These are phyloP conservation scores for Candoia aspera DNA, from an alignment of 2,113 vertebrate genomes.

Conservation along the genomic window DNA sequence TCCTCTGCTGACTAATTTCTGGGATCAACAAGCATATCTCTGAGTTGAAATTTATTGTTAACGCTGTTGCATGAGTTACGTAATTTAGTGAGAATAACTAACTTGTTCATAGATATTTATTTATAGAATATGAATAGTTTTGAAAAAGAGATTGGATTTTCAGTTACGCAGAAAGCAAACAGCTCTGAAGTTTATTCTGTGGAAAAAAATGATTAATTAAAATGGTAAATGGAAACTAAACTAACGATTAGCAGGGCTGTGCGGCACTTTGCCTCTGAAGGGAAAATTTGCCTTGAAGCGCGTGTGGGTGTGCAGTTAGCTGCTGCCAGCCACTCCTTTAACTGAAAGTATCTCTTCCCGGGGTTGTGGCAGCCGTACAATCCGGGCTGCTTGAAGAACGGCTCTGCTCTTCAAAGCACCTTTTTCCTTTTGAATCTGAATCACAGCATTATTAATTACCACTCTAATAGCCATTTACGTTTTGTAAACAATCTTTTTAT, in stretches of 20 bases:
- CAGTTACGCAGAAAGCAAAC: neutral
- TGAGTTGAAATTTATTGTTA: too few relatives aligned
- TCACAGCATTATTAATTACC: neutral
- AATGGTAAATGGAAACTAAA: neutral
- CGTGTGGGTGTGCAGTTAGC: too few relatives aligned
- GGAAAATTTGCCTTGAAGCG: too few relatives aligned
- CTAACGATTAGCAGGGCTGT: too few relatives aligned
- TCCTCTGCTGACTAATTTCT: too few relatives aligned
- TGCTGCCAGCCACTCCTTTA: neutral
- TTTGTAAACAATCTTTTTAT: neutral
- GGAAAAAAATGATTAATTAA: neutral
- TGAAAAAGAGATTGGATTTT: slow-evolving; percentile 1
- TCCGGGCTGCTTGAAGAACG: neutral
- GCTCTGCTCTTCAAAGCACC: neutral
- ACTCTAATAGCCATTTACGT: neutral
- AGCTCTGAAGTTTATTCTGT: neutral
- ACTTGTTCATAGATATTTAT: neutral
- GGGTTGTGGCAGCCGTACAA: neutral
- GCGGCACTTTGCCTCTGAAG: too few relatives aligned
- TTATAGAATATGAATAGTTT: neutral
- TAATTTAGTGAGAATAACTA: neutral
- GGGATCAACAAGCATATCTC: too few relatives aligned
- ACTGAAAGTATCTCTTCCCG: neutral
- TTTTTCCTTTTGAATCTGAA: neutral
- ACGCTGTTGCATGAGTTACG: too few relatives aligned